Evolutionary conservation across 2,797 vertebrate species (phyloP).

Genomic region (Amblyopsis hoosieri): DNA sequence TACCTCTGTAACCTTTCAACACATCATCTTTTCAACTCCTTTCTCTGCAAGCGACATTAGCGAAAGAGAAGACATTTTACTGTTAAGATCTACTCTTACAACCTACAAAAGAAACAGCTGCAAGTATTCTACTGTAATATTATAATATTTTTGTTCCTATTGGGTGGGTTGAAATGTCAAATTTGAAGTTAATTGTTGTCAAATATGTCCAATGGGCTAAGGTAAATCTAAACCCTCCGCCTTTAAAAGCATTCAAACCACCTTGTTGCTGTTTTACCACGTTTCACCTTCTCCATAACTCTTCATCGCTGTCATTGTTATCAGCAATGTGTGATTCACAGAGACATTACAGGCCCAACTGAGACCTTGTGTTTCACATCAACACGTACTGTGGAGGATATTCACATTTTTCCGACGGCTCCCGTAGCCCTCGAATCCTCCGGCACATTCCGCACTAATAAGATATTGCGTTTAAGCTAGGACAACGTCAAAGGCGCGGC

Average conservation of each 20-base stretch:
- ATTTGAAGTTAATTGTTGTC: conserved; percentile 21
- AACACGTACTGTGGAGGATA: conserved; percentile 4
- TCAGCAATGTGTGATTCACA: conserved; percentile 6
- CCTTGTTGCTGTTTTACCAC: conserved; percentile 7
- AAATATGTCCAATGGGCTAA: conserved; percentile 47
- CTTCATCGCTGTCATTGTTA: conserved; percentile 3
- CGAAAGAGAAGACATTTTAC: conserved; percentile 48
- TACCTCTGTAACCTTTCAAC: conserved; percentile 79
- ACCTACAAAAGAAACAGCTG: conserved; percentile 9
- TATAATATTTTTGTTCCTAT: too few species aligned
- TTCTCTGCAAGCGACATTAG: conserved; percentile 40
- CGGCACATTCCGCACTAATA: background rate
- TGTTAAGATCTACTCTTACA: conserved; percentile 12
- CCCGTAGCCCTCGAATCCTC: background rate
- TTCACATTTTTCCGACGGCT: conserved; percentile 9
- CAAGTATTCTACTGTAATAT: too few species aligned
- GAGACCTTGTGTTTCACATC: conserved; percentile 1
- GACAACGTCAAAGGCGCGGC: conserved; percentile 2
- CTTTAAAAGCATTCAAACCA: conserved; percentile 33
- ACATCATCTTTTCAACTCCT: conserved; percentile 59
- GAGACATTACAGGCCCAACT: background rate
- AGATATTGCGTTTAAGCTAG: background rate
- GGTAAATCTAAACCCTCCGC: conserved; percentile 25
- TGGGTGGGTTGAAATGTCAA: conserved; percentile 34
- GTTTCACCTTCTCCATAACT: conserved; percentile 15